phyloP scores from a whole-genome alignment of 2,113 vertebrate genomes.

The Corythornis cristatus region DNA sequence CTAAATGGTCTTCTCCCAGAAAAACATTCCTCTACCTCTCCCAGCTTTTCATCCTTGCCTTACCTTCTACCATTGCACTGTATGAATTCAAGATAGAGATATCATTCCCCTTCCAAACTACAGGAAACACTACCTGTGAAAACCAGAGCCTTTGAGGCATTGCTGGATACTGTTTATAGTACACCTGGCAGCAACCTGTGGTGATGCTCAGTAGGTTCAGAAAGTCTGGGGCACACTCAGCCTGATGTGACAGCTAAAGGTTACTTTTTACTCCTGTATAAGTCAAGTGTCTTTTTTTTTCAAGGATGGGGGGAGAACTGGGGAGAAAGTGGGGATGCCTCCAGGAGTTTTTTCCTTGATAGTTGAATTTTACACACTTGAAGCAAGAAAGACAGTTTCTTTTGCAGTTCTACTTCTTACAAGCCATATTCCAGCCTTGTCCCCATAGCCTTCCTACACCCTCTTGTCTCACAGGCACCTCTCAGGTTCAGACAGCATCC shows the following conservation, averaged over 20 bases:
- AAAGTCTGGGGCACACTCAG: neutral
- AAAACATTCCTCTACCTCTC: neutral
- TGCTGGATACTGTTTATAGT: neutral
- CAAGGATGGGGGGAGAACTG: too few relatives aligned
- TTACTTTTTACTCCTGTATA: neutral
- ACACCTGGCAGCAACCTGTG: neutral
- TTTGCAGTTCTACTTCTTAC: neutral
- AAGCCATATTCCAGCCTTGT: neutral
- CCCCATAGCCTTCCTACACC: rapidly evolving
- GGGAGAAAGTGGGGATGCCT: rapidly evolving
- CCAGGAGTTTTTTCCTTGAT: neutral
- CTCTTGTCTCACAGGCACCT: neutral
- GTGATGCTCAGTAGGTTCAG: neutral
- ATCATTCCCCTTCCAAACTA: neutral
- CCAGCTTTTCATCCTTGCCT: neutral
- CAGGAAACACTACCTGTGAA: neutral
- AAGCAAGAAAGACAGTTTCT: neutral
- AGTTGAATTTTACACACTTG: neutral
- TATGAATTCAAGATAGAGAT: neutral
- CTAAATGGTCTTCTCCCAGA: neutral
- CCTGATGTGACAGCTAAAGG: neutral
- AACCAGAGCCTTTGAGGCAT: neutral
- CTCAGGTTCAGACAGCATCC: neutral
- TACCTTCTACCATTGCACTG: neutral
- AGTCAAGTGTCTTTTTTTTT: neutral